phyloP scores from a whole-genome alignment of 2,113 vertebrate species.

The Potamarius usumacintae region DNA sequence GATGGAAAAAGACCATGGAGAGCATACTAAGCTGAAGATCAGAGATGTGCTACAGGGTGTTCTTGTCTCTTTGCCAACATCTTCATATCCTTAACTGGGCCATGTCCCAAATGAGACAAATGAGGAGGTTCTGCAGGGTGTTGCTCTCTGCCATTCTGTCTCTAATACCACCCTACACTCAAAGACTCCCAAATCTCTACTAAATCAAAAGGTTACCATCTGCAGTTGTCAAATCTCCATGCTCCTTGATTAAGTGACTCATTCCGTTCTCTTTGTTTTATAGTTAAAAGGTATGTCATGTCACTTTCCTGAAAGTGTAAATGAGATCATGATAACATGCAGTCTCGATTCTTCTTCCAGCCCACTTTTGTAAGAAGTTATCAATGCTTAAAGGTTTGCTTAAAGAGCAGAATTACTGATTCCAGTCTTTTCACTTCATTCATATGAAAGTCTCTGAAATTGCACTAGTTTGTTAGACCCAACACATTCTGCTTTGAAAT shows the following conservation, averaged over 20 bases:
- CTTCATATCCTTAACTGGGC: conserved; percentile 24
- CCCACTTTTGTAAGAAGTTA: neutral
- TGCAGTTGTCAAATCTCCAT: neutral
- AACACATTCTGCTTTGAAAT: neutral
- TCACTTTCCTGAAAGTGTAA: neutral
- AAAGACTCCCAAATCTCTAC: conserved; percentile 35
- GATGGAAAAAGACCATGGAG: neutral
- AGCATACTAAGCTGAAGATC: conserved; percentile 19
- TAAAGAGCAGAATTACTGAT: conserved; percentile 14
- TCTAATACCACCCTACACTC: neutral
- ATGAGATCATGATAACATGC: conserved; percentile 23
- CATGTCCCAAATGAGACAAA: conserved; percentile 8
- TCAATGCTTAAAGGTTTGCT: conserved; percentile 10
- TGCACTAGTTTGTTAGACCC: neutral
- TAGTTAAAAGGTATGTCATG: too few relatives aligned
- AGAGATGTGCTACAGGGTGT: neutral
- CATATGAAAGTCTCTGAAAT: neutral
- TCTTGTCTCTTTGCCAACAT: neutral
- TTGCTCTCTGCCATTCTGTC: neutral
- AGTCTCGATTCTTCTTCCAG: neutral
- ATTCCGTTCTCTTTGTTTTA: neutral
- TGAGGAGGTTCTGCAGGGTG: neutral
- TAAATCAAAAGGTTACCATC: conserved; percentile 26
- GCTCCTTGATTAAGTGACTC: neutral
- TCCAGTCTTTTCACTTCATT: neutral